Percentiles rank a stretch among this genome's conserved stretches.
Evolutionary conservation across 2,113 vertebrate genomes (phyloP).

Genomic region (Chrysemys picta): DNA sequence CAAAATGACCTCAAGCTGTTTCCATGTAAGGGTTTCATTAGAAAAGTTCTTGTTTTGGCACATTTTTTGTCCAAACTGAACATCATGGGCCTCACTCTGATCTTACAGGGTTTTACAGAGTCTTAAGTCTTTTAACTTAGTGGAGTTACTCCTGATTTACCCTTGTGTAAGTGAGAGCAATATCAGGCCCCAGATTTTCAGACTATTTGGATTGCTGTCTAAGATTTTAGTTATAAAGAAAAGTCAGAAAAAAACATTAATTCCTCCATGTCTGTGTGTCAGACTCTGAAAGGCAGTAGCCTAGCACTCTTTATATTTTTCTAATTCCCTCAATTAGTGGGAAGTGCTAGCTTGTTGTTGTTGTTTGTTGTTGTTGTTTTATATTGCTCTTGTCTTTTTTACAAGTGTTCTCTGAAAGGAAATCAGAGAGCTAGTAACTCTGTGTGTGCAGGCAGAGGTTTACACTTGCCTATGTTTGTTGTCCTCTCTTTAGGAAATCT

Average conservation of each 20-base stretch:
- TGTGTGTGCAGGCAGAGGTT: not conserved
- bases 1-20: not conserved
- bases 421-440: accelerated
- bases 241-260: not conserved
- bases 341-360: not conserved
- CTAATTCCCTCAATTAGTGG: not conserved
- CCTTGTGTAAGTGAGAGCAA: not conserved
- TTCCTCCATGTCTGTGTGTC: not conserved
- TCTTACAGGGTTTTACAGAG: not conserved
- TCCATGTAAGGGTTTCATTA: not conserved
- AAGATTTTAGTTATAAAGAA: not conserved
- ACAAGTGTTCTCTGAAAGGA: not conserved
- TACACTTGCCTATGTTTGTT: not conserved
- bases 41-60: not conserved
- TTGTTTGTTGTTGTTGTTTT: no score
- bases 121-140: not conserved
- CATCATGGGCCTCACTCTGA: not conserved
- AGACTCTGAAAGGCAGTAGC: not conserved
- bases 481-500: not conserved
- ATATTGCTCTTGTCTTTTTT: not conserved
- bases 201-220: not conserved
- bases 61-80: not conserved
- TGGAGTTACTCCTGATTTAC: not conserved
- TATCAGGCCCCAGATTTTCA: not conserved
- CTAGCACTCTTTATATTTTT: not conserved